Conservation (phyloP, 2,888 invertebrate species). For the Drosophila dives region DNA sequence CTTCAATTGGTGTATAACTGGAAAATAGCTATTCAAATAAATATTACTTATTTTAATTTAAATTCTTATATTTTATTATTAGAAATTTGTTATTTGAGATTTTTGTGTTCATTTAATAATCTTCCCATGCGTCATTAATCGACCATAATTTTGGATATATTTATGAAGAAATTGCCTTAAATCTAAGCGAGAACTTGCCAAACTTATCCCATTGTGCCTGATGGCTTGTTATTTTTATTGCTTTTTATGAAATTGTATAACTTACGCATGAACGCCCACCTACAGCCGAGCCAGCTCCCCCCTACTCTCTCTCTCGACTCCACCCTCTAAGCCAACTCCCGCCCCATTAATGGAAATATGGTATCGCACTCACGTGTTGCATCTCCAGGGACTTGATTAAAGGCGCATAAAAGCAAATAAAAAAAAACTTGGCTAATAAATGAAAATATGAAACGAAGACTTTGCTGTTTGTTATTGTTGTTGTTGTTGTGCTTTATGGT, state of each 20-base stretch:
- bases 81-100: not conserved
- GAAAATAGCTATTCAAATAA: not conserved
- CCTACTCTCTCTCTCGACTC: not conserved
- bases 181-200: conserved; percentile 24
- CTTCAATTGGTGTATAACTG: not conserved
- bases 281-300: conserved; percentile 22
- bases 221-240: conserved; percentile 58
- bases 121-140: not conserved
- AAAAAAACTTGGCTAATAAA: conserved; percentile 74
- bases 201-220: conserved; percentile 50
- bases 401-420: conserved; percentile 78
- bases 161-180: conserved; percentile 10
- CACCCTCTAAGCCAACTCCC: conserved; percentile 15
- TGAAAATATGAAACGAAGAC: conserved; percentile 74
- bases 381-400: conserved; percentile 83
- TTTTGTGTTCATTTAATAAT: not conserved
- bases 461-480: conserved; percentile 2
- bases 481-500: conserved; percentile 38
- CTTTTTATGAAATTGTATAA: conserved; percentile 70
- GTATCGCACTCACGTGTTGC: conserved; percentile 80
- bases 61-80: not conserved
- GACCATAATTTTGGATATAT: not conserved
- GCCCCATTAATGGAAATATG: conserved; percentile 53
- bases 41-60: not conserved
- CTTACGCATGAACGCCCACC: conserved; percentile 55